Evolutionary conservation across 2,888 invertebrate genomes (phyloP), one percentile per base, ranked within the genome.

Genomic region (Ochropleura plecta): DNA sequence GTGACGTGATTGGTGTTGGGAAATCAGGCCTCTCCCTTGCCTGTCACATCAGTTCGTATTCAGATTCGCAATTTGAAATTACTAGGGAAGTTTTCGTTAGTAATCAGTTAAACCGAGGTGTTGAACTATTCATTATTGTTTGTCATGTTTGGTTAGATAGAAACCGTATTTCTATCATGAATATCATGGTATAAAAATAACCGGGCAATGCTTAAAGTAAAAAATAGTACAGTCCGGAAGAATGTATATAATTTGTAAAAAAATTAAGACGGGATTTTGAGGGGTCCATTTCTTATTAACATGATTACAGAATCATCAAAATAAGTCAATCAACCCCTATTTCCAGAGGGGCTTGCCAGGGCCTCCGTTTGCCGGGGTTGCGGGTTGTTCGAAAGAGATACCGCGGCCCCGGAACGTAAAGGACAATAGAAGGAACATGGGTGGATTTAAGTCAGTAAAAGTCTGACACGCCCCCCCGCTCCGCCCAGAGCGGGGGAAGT

Each of bases 21-120:
- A 85, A 86, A 86, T 88, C 81, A 83, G 82, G 78, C 81, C 82
- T 70, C 79, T 86, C 88, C 88, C 87, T 87, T 82, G 88, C 87
- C 87, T 79, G 88, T 90, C 88, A 87, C 83, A 88, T 86, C 85
- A 87, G 86, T 85, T 86, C 83, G 89, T 88, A 81, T 88, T 90
- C 86, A 90, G 91, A 92, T 92, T 91, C 83, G 84, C 91, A 90
- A 90, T 90, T 88, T 86, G 76, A 79, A 86, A 86, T 87, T 85
- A 86, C 83, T 79, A 76, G 80, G 76, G 81, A 85, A 85, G 83
- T 86, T 88, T 85, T 82, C 81, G 81, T 78, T 83, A 73, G 83
- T 74, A 78, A 78, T 85, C 81, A 83, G 76, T 67, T 85, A 79
- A 79, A 68, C 62, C 73, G 55, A 42, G 65, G 46, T 70, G 64